Base-by-base conservation (phyloP, 2,888 invertebrate genomes). In the Monochamus alternatus region DNA sequence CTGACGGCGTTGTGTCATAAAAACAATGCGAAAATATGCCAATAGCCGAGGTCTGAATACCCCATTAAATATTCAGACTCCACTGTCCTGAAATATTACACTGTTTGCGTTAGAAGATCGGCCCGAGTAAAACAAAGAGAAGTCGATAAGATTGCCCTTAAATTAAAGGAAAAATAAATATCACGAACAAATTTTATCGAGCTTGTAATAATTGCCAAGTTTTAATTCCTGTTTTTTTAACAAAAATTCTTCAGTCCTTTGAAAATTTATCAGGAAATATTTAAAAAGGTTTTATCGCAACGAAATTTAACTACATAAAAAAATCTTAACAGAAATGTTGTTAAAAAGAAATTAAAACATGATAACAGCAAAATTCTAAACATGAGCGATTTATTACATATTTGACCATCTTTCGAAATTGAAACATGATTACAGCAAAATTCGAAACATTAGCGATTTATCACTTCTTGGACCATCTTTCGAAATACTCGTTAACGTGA, bases 21-120 rank as follows among this genome's bases (percentile, higher is more conserved):
- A 75, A 73, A 30, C 63, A 73, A 60, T 47, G 73, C 47, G 68
- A 60, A 60, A 69, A 64, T 73, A 63, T 62, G n/a, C 62, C 60
- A n/a, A 58, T 43, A 60, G 51, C 51, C 38, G 66, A 55, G 14
- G 52, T 66, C 52, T 66, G 52, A 66, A 52, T 47, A 30, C 10
- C n/a, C 32, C 22, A 30, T 66, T 66, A 66, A 44, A 66, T 66
- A 66, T 66, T 52, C 52, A 65, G 47, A 66, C 66, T 55, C 10
- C 32, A 55, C 3, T 30, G 31, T 66, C 66, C 52, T 66, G 52
- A 66, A 66, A 66, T 52, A 52, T 66, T 66, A 65, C 65, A 38
- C 12, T 55, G 66, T 51, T 52, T 52, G 31, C 32, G 30, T 51
- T 32, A 9, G 9, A 10, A 31, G 66, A 55, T 22, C 55, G 12